Base-by-base conservation (phyloP, 2,113 vertebrate species). In the Tonatia bakeri region DNA sequence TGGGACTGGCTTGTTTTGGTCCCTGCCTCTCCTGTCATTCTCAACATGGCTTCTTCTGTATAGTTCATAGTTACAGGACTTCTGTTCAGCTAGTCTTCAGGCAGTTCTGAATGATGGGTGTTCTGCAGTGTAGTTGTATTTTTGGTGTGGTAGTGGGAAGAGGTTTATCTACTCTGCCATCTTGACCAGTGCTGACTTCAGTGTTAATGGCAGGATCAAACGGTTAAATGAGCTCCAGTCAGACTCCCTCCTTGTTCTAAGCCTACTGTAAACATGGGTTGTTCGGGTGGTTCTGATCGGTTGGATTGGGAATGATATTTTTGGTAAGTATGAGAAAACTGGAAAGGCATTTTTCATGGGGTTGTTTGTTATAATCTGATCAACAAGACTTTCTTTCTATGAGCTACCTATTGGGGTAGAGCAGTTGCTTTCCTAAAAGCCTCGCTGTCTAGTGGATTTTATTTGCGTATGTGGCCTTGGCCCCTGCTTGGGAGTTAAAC, bases 351-450 rank as follows among this genome's bases (percentile, higher is more conserved):
- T 24, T 24, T 56, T 56, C 20, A 20, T 56, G 54, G 54, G 54
- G 10, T 87, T 80, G n/a, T 67, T 84, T 72, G 1, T 87, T 89
- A 20, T 91, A 69, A 80, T 75, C 83, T 97, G 54, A 69, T 91
- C n/a, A 90, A 47, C 3, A 47, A 72, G 38, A 1, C 69, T 95
- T 82, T 50, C 59, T 81, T 94, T 76, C 43, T 76, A 2, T 95
- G 69, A 86, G 50, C 72, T 88, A 19, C 73, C 47, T 92, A n/a
- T 64, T 86, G 3, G 36, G 5, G 3, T 76, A 80, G 87, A 90
- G 54, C 92, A 84, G 52, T 70, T 43, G 40, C 43, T 94, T 94
- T 97, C n/a, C 52, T 84, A 70, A 90, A 85, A 90, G n/a, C 38
- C 24, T 95, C 16, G 81, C 38, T 77, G 86, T 89, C 50, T 67